Evolutionary conservation across 2,113 vertebrate genomes (phyloP).

Genomic region (Sterrhoptilus dennistouni): DNA sequence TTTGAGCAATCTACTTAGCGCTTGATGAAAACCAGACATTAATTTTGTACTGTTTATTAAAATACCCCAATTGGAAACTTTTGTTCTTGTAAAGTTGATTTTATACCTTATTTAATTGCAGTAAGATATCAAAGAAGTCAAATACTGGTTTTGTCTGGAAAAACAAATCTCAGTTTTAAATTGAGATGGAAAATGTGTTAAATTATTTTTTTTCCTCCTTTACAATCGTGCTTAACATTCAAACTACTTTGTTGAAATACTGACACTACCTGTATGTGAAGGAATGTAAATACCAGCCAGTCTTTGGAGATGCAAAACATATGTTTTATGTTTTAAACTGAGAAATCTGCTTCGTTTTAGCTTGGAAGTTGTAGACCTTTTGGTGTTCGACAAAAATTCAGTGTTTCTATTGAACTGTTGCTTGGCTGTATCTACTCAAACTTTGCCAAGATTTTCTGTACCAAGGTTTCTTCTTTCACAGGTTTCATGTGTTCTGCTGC

Average conservation of each 20-base stretch:
- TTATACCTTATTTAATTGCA: not conserved
- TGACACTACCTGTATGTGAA: not conserved
- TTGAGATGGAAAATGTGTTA: not conserved
- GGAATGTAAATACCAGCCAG: conserved; percentile 15
- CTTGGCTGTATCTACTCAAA: conserved; percentile 15
- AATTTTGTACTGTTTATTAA: conserved; percentile 3
- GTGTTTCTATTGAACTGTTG: not conserved
- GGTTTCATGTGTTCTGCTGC: not conserved
- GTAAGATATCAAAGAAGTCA: not conserved
- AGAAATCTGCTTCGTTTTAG: not conserved
- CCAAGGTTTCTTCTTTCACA: not conserved
- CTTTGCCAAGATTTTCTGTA: not conserved
- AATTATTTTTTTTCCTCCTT: not conserved
- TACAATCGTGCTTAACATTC: not conserved
- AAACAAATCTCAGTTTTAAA: not conserved
- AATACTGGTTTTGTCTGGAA: not conserved
- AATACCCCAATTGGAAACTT: not conserved
- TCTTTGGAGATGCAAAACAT: not conserved
- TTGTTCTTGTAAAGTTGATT: not conserved
- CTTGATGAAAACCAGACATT: conserved; percentile 44
- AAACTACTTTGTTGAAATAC: not conserved
- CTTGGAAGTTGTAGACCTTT: conserved; percentile 6
- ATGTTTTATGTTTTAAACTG: conserved; percentile 8
- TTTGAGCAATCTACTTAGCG: not conserved
- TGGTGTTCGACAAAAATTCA: not conserved